Evolutionary conservation across 2,113 vertebrate species (phyloP).

Genomic region (Ovis canadensis): DNA sequence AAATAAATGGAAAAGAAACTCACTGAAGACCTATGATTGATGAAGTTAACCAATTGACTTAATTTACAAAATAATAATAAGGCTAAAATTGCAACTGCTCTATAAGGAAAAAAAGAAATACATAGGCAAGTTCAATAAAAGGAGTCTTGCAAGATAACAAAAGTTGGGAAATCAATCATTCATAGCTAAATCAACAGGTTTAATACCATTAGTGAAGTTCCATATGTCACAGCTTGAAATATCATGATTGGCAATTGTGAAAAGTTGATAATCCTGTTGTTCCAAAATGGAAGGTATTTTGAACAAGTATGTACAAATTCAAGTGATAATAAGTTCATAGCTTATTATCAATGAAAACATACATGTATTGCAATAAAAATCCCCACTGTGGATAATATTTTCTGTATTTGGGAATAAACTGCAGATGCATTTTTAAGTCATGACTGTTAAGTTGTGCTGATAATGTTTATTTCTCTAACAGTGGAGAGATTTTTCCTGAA

Average conservation of each 20-base stretch:
- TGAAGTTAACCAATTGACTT: not conserved
- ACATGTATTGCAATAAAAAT: not conserved
- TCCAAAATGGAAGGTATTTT: not conserved
- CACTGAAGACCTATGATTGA: not conserved
- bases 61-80: not conserved
- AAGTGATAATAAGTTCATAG: not conserved
- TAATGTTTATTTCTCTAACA: not conserved
- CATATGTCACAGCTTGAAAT: not conserved
- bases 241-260: not conserved
- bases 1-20: not conserved
- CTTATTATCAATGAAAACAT: not conserved
- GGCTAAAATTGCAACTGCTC: not conserved
- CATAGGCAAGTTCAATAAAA: not conserved
- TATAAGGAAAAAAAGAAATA: not conserved
- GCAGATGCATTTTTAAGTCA: not conserved
- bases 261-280: not conserved
- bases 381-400: not conserved
- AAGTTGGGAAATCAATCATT: constrained; percentile 13
- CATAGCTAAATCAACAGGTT: constrained; percentile 38
- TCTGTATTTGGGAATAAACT: not conserved
- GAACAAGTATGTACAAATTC: not conserved
- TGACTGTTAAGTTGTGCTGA: not conserved
- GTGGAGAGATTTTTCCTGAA: not conserved
- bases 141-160: not conserved
- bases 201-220: not conserved